Evolutionary conservation across 1,140 invertebrate species (phyloP).

Genomic region (Rhopalosiphum padi): DNA sequence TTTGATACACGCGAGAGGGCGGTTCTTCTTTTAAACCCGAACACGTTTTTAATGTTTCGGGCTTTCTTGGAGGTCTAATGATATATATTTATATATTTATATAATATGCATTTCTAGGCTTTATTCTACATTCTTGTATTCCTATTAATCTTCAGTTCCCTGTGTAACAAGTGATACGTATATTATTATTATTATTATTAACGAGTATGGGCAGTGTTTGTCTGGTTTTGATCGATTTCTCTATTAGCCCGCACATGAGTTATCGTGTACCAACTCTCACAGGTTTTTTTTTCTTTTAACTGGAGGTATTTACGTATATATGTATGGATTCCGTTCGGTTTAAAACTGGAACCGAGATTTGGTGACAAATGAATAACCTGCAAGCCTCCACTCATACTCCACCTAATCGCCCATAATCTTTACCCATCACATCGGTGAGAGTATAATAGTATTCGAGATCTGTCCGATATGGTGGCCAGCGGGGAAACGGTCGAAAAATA

Average conservation of each 20-base stretch:
- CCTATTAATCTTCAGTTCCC: conserved; percentile 3
- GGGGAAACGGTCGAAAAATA: conserved; percentile 45
- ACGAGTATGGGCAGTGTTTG: neutral
- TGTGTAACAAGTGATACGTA: neutral
- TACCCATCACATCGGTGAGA: neutral
- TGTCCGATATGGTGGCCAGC: conserved; percentile 1
- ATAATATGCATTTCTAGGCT: neutral
- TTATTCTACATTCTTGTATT: conserved; percentile 7
- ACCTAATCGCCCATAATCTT: neutral
- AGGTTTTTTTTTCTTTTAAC: neutral
- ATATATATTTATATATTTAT: neutral
- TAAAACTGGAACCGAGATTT: neutral
- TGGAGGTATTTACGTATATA: neutral
- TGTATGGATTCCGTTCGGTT: conserved; percentile 3
- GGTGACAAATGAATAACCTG: conserved; percentile 40
- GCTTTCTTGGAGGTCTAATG: neutral
- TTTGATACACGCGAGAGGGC: neutral
- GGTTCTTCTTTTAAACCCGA: neutral
- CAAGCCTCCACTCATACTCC: neutral
- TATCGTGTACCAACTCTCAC: neutral
- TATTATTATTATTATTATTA: neutral
- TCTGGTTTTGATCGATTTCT: conserved; percentile 46
- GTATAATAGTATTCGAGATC: conserved; percentile 29
- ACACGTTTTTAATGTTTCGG: neutral
- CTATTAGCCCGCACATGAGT: conserved; percentile 16